Evolutionary conservation across 2,113 vertebrate species (phyloP), one percentile per base, ranked within the genome.

Genomic region (Dromiciops gliroides): DNA sequence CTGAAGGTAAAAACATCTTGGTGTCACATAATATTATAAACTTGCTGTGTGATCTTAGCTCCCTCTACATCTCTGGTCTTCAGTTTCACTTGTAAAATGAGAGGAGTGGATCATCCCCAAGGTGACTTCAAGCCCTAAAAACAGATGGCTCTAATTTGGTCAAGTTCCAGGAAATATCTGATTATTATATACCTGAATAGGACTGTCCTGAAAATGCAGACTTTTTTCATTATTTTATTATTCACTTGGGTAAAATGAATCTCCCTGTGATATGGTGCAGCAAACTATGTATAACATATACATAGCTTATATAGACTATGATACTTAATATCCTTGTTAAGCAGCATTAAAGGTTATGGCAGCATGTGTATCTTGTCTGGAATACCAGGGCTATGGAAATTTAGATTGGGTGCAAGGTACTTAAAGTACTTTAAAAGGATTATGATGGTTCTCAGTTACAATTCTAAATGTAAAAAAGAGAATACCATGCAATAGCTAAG

Each of bases 391-490:
- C 31, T 37, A 51, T 50, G 37, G 31, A 0, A 12, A 53, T 53
- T 93, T 91, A 92, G 91, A 50, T 31, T 49, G 90, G 53, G 48
- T 49, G 92, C 1, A 50, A 90, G 48, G 0, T 48, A 26, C 9
- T 91, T 75, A 48, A 90, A 28, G 48, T 53, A 31, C 48, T 89
- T 94, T 93, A 94, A 89, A 44, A 23, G 12, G 16, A 95, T 51
- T 92, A 31, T 28, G 48, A 89, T 83, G 24, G 24, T 90, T 95
- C 90, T 47, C 47, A 90, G 60, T 90, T 44, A 93, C 0, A 91
- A 44, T 75, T 94, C 75, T 16, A 48, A 28, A 96, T 92, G 51
- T 50, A 90, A 92, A 83, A 26, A 93, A n/a, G n/a, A 94, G 14
- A 47, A 91, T 8, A 11, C 83, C 75, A 60, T 49, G 94, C 50